A percentile compares a stretch with the other conserved stretches of the same genome.
Evolutionary conservation across 2,888 invertebrate genomes (phyloP).

Genomic region (Notodromas monacha): DNA sequence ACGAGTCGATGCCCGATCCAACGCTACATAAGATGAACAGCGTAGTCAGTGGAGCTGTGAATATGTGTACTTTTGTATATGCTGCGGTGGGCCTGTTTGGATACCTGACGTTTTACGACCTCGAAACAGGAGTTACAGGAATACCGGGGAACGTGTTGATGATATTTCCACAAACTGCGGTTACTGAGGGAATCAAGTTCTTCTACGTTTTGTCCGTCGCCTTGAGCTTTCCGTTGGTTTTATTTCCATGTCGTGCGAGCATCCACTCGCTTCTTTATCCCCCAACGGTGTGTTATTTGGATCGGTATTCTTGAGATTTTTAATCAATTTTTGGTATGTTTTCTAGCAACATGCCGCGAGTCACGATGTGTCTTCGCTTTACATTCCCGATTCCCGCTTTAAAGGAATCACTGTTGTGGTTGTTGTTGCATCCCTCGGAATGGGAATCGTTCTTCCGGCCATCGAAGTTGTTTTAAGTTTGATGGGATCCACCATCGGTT

Average conservation of each 20-base stretch:
- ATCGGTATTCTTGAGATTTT: no score
- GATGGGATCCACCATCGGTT: conserved; percentile 78
- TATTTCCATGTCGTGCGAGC: conserved; percentile 80
- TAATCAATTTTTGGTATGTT: no score
- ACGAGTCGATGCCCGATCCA: conserved; percentile 54
- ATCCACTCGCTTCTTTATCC: conserved; percentile 47
- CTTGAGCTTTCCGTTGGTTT: conserved; percentile 79
- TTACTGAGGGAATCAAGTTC: conserved; percentile 62
- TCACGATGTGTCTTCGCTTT: conserved; percentile 14
- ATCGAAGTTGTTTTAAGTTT: conserved; percentile 74
- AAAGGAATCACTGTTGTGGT: conserved; percentile 47
- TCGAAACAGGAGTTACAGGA: conserved; percentile 11
- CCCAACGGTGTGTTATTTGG: no score
- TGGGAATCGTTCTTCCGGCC: conserved; percentile 62
- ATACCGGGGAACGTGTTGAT: conserved; percentile 55
- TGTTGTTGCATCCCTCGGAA: conserved; percentile 33
- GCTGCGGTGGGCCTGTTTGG: conserved; percentile 62
- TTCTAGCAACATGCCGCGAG: no score
- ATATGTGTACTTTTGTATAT: conserved; percentile 63
- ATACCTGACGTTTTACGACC: conserved; percentile 52
- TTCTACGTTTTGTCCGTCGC: conserved; percentile 80
- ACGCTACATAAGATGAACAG: conserved; percentile 58
- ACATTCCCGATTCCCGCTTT: conserved; percentile 54
- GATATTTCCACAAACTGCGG: conserved; percentile 36
- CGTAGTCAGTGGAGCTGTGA: conserved; percentile 56